Base-by-base conservation (phyloP, 2,113 vertebrate species). In the Junco hyemalis region DNA sequence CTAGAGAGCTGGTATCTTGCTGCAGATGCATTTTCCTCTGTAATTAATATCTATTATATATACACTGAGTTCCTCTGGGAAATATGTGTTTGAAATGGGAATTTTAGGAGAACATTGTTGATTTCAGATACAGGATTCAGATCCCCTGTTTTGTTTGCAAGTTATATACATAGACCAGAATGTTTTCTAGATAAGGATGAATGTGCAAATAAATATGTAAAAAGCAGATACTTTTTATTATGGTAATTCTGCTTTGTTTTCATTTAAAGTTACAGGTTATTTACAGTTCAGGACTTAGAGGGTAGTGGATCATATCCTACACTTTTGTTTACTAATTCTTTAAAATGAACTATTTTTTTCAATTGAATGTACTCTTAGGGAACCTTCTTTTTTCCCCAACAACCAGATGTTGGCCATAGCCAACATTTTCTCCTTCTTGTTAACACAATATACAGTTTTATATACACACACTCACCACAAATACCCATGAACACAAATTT, bases 61-160 rank as follows among this genome's bases (percentile, higher is more conserved):
- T 45, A 44, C 13, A 45, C 20, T 48, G 36, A 38, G 5, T 40
- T 88, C 36, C 25, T 60, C 11, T 53, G 28, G 25, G 42, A 88
- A 83, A 69, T 26, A 25, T 0, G 1, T 51, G 6, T 56, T 78
- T 73, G 28, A 33, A 40, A 31, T 1, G 1, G 7, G 35, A 74
- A 71, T 68, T 91, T 57, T 56, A 29, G 64, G 17, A 68, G 50
- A 72, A 71, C 25, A 29, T 18, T 13, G 4, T 40, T 80, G 25
- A 31, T n/a, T 73, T 88, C 24, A 66, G 59, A 38, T 38, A 60
- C 11, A 60, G 18, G 16, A 38, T 3, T 66, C 7, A 35, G 47
- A 40, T 26, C 38, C 14, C 5, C 7, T 47, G 21, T 35, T 89
- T 68, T 47, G 11, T 40, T 74, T 47, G 12, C 0, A 0, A 76